Percentiles rank a stretch among this genome's conserved stretches.
These are phyloP conservation scores for Urocitellus parryii DNA, from an alignment of 2,113 vertebrate genomes.

Conservation along the genomic window DNA sequence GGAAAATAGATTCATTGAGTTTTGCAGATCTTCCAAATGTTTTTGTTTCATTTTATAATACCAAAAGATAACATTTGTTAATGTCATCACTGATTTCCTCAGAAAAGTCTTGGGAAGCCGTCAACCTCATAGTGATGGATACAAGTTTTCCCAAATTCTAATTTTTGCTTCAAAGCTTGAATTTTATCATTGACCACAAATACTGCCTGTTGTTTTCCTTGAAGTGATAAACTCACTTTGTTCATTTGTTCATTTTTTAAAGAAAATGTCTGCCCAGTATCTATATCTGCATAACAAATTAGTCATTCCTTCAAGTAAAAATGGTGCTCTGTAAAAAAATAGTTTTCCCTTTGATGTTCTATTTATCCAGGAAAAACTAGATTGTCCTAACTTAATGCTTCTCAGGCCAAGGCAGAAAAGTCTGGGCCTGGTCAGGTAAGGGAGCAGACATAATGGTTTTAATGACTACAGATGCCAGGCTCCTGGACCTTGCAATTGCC, in stretches of 20 bases:
- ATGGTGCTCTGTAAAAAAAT: conserved; percentile 18
- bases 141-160: conserved; percentile 47
- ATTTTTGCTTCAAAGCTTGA: conserved; percentile 55
- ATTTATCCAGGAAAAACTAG: conserved; percentile 40
- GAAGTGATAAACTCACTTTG: conserved; percentile 3
- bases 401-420: neutral
- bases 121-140: neutral
- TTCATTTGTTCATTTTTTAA: conserved; percentile 37
- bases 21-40: conserved; percentile 31
- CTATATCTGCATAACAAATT: conserved; percentile 1
- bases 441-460: neutral
- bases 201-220: conserved; percentile 48
- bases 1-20: conserved; percentile 32
- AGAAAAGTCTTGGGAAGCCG: conserved; percentile 41
- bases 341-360: conserved; percentile 43
- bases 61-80: conserved; percentile 50
- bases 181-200: conserved; percentile 57
- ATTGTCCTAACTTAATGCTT: conserved; percentile 41
- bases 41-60: conserved; percentile 56
- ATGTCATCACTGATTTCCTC: neutral
- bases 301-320: conserved; percentile 60
- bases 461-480: neutral
- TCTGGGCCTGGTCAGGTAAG: neutral
- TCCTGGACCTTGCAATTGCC: neutral
- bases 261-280: conserved; percentile 24